Base-by-base conservation (phyloP, 2,113 vertebrate species). In the Ictalurus punctatus region DNA sequence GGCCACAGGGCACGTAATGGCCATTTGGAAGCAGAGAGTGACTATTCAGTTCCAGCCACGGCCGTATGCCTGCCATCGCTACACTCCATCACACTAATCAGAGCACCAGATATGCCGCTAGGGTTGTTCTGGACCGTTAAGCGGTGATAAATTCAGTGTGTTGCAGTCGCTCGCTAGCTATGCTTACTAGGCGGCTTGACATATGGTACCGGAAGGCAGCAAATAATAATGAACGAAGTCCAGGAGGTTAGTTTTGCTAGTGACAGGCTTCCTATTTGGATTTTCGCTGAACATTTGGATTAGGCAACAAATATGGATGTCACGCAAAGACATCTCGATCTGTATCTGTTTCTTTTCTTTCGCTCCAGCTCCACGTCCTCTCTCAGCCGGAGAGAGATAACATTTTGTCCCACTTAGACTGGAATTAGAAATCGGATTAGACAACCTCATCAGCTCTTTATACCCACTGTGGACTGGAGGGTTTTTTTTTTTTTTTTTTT, bases 81-180 rank as follows among this genome's bases (percentile, higher is more conserved):
- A 6, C 73, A 67, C 83, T 85, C 61, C 59, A 89, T 89, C 83
- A 89, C 61, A 2, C 67, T 85, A 79, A 89, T 89, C 88, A 89
- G 74, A 23, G 7, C 40, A 34, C 65, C 83, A n/a, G 69, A 79
- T 61, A 63, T 17, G 82, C n/a, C 30, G 17, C 71, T 37, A 48
- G 82, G 82, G 37, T 56, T 63, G 73, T 85, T 89, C 14, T 52
- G 27, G 83, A 78, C 83, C n/a, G 71, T 76, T 88, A 88, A 59
- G 34, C 30, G 34, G 37, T 79, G 83, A 89, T 79, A 80, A 56
- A 85, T 85, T 79, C 16, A 25, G 69, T 86, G 69, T 74, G 67
- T 56, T 76, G n/a, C 54, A 56, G 30, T 83, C 23, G 30, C 56
- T 59, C 30, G 13, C 81, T 63, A 19, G 52, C 67, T 73, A 23